phyloP scores from a whole-genome alignment of 2,797 vertebrate species.

The Lates japonicus region DNA sequence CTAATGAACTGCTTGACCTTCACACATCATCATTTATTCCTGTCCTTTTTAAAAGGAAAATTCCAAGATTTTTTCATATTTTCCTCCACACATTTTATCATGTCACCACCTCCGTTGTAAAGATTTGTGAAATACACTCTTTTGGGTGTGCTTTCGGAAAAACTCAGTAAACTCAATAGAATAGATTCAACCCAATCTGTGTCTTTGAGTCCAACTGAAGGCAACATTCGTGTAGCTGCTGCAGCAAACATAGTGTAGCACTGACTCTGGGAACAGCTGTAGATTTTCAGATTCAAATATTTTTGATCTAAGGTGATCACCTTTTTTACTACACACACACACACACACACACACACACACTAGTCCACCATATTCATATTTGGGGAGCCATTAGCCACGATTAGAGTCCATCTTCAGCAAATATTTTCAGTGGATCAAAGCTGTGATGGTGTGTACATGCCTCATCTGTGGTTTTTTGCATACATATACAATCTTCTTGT shows the following conservation, averaged over 20 bases:
- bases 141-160: background rate
- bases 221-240: background rate
- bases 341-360: background rate
- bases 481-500: background rate
- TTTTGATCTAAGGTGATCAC: conserved; percentile 1
- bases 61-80: background rate
- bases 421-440: background rate
- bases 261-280: background rate
- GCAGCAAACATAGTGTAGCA: background rate
- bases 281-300: background rate
- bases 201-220: background rate
- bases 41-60: background rate
- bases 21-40: background rate
- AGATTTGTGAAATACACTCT: background rate
- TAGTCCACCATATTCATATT: background rate
- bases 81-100: background rate
- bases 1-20: background rate
- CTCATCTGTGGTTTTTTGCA: too few relatives aligned
- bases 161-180: background rate
- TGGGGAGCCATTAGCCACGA: background rate
- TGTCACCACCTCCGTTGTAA: background rate
- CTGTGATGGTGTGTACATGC: background rate
- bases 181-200: background rate
- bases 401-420: background rate
- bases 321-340: background rate